These are phyloP conservation scores for Rhorus exstirpatorius DNA, from an alignment of 2,888 invertebrate genomes.

Conservation along the genomic window DNA sequence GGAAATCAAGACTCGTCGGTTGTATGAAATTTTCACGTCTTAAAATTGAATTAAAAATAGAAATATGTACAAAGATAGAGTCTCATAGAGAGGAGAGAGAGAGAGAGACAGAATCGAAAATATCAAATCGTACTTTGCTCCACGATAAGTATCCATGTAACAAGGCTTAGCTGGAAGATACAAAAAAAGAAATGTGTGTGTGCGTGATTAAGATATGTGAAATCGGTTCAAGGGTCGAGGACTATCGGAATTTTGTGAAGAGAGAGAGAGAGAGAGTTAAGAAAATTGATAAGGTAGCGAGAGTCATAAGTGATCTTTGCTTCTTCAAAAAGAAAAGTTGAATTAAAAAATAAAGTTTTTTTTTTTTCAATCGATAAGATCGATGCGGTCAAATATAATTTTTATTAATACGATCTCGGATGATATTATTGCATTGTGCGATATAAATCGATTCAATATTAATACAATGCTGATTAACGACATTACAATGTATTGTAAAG, in stretches of 20 bases:
- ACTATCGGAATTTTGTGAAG: conserved; percentile 40
- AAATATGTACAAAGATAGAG: neutral
- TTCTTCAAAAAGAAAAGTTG: neutral
- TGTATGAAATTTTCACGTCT: no score
- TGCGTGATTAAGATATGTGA: conserved; percentile 6
- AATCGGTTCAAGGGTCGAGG: conserved; percentile 64
- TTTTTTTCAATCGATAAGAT: neutral
- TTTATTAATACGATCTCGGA: no score
- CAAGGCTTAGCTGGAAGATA: neutral
- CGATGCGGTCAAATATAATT: no score
- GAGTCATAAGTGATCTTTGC: no score
- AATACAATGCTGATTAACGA: neutral
- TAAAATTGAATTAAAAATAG: conserved; percentile 2
- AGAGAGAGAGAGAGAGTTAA: neutral
- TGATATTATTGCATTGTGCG: neutral
- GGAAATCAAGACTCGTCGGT: no score
- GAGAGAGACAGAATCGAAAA: conserved; percentile 17
- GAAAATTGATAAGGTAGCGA: neutral
- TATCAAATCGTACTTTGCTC: conserved; percentile 69
- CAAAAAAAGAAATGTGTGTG: neutral
- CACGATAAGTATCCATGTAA: conserved; percentile 35
- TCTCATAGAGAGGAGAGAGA: neutral
- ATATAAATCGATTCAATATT: neutral
- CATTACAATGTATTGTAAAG: neutral
- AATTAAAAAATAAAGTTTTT: conserved; percentile 5